These are phyloP conservation scores for Dascyllus trimaculatus DNA, from an alignment of 2,113 vertebrate genomes.

Conservation along the genomic window DNA sequence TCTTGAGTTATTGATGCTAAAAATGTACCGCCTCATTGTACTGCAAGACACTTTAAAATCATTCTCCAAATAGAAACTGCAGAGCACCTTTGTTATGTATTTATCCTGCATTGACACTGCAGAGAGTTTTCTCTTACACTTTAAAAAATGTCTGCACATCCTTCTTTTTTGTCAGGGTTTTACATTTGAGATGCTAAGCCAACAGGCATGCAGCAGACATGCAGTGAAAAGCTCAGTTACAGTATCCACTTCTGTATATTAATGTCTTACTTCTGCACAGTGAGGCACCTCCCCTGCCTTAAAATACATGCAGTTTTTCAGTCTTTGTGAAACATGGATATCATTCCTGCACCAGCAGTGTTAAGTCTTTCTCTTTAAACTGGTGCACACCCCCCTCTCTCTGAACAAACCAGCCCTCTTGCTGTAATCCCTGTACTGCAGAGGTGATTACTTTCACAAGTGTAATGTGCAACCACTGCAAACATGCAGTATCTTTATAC, in stretches of 20 bases:
- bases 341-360: slow-evolving; percentile 5
- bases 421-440: slow-evolving; percentile 26
- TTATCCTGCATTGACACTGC: not conserved
- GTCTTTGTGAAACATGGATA: slow-evolving; percentile 8
- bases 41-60: not conserved
- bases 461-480: slow-evolving; percentile 1
- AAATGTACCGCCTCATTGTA: slow-evolving; percentile 25
- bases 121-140: not conserved
- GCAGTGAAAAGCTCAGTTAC: not conserved
- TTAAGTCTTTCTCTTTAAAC: slow-evolving; percentile 34
- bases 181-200: slow-evolving; percentile 1
- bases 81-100: slow-evolving; percentile 8
- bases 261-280: not conserved
- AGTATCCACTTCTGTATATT: not conserved
- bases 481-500: not conserved
- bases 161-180: no score
- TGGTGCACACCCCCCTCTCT: not conserved
- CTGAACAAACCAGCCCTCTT: not conserved
- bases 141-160: no score
- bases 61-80: slow-evolving; percentile 1
- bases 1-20: slow-evolving; percentile 27
- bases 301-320: not conserved
- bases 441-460: slow-evolving; percentile 9
- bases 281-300: not conserved
- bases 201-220: not conserved